Percentiles rank a stretch among this genome's conserved stretches.
phyloP scores from a whole-genome alignment of 2,113 vertebrate species.

The Hystrix cristata region DNA sequence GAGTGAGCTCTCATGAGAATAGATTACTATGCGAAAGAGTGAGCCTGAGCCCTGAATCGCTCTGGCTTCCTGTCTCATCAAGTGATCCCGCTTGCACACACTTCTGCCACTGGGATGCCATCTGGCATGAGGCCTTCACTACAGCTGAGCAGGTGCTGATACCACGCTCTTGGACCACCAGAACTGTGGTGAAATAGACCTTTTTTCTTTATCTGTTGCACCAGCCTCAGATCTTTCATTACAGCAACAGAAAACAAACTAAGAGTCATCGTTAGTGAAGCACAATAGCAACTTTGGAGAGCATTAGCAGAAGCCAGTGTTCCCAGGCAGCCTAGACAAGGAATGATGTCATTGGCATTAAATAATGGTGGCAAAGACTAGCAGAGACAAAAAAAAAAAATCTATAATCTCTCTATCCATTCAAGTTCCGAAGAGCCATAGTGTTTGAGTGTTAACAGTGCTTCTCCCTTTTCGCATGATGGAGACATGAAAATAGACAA shows the following conservation, averaged over 20 bases:
- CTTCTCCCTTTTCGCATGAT: neutral
- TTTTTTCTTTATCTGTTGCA: neutral
- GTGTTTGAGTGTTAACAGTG: neutral
- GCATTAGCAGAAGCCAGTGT: neutral
- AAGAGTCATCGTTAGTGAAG: neutral
- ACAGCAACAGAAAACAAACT: neutral
- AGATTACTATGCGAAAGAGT: neutral
- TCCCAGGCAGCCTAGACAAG: neutral
- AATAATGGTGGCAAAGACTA: rapidly evolving
- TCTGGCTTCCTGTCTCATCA: neutral
- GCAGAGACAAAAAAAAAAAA: neutral
- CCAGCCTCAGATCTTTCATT: neutral
- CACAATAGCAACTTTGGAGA: neutral
- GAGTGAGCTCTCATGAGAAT: neutral
- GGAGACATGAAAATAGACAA: neutral
- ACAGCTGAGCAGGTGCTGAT: neutral
- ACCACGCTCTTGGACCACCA: neutral
- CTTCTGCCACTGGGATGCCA: neutral
- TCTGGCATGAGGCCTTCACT: neutral
- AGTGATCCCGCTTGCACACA: too few relatives aligned
- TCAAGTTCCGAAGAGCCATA: neutral
- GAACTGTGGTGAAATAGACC: too few relatives aligned
- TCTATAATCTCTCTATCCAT: neutral
- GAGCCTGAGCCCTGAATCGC: neutral
- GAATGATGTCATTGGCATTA: neutral